Conservation (phyloP, 2,797 vertebrate species). For the Neoniphon sammara region DNA sequence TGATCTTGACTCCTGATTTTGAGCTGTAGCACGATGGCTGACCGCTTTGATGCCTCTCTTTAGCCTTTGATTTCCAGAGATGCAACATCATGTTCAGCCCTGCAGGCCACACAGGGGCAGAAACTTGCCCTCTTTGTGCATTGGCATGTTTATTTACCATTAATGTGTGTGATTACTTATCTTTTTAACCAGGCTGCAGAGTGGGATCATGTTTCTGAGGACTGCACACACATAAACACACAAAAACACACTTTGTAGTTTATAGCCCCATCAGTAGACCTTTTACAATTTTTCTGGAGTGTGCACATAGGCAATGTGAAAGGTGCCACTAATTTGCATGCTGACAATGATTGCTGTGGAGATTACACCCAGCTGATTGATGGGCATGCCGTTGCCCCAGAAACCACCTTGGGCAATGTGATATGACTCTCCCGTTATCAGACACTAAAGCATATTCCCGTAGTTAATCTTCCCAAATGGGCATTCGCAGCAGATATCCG, state of each 20-base stretch:
- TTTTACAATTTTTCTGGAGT: constrained; percentile 49
- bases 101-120: not conserved
- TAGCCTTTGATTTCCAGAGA: constrained; percentile 22
- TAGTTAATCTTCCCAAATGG: constrained; percentile 78
- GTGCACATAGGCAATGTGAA: constrained; percentile 50
- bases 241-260: constrained; percentile 11
- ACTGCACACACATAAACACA: constrained; percentile 11
- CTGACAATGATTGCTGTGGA: constrained; percentile 69
- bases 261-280: constrained; percentile 14
- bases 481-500: constrained; percentile 60
- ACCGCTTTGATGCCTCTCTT: constrained; percentile 17
- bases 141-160: not conserved
- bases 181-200: constrained; percentile 1
- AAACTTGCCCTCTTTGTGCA: not conserved
- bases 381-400: constrained; percentile 77
- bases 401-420: constrained; percentile 79
- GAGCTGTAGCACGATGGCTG: not conserved
- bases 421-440: constrained; percentile 76
- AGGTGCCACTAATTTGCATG: constrained; percentile 80
- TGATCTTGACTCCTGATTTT: not conserved
- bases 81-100: constrained; percentile 12
- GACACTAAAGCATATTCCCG: constrained; percentile 77
- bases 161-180: not conserved
- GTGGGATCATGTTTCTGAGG: not conserved
- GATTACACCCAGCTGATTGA: constrained; percentile 80